Base-by-base conservation (phyloP, 30 jellyfish, hydroid and myxozoan genomes). In the Hydra vulgaris region DNA sequence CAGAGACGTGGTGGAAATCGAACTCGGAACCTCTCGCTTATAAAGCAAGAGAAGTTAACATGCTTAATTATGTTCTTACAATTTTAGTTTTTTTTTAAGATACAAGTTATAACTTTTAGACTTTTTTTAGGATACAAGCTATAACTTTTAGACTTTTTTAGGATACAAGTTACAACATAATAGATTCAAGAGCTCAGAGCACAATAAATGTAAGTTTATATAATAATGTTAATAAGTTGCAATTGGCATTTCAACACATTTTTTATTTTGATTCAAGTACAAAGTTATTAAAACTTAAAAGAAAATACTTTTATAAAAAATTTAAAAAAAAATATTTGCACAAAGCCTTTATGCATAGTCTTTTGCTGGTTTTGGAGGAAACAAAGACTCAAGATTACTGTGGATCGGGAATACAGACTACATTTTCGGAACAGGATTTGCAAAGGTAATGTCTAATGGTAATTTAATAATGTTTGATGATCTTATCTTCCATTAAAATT, bases 361-460 rank as follows among this genome's bases (percentile, higher is more conserved):
- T 81, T 68, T 82, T 5, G 54, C 22, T 70, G 98, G 98, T 17
- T 81, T 81, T 78, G 83, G 79, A 26, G 96, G 96, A 55, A 80
- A 81, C 27, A 86, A 86, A 76, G 98, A 91, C 54, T 91, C 98
- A 1, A 82, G 90, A 26, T 25, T 88, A 19, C 89, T 86, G 55
- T 91, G 98, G 98, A 86, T 91, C 54, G 96, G 96, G 1, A 84
- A 86, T 82, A 79, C 89, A 3, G 95, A 91, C 54, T 75, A 68
- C 66, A 40, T 91, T 21, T 81, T 91, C 0, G 84, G 95, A 17
- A 81, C 96, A 5, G 98, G 98, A 12, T 91, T 91, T 77, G 83
- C 86, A 8, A 69, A 76, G 90, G 97, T 89, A 84, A 8, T 40
- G 61, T 40, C 12, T 40, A 40, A 5, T 3, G 61, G 12, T 85